These are phyloP conservation scores for Capitulum mitella DNA, from an alignment of 2,888 invertebrate genomes.

Conservation along the genomic window DNA sequence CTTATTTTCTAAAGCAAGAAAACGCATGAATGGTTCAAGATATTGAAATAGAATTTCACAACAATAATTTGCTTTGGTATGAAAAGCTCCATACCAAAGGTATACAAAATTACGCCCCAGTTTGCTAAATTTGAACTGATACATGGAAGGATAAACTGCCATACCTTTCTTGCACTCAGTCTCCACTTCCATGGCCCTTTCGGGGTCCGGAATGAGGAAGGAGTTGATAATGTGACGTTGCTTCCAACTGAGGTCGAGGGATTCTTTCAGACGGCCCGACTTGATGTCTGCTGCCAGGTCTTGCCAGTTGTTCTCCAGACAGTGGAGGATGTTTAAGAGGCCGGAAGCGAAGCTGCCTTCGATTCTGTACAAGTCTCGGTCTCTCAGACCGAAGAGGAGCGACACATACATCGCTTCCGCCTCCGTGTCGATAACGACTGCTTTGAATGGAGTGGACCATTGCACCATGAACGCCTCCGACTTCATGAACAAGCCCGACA, in stretches of 20 bases:
- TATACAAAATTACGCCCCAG: no score
- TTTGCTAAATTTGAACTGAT: no score
- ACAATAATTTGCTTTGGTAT: no score
- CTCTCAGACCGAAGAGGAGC: constrained; percentile 41
- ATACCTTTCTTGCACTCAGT: constrained; percentile 38
- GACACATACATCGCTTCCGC: constrained; percentile 42
- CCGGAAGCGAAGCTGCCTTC: constrained; percentile 43
- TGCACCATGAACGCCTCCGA: background rate
- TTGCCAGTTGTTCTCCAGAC: constrained; percentile 39
- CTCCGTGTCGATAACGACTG: no score
- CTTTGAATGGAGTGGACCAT: background rate
- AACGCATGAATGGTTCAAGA: no score
- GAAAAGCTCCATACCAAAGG: no score
- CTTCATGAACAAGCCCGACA: background rate
- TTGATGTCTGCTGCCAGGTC: constrained; percentile 40
- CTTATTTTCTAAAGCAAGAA: no score
- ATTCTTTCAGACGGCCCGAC: background rate
- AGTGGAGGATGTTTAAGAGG: constrained; percentile 40
- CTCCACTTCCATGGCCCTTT: constrained; percentile 40
- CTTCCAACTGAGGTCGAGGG: background rate
- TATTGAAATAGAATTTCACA: no score
- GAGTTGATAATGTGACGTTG: constrained; percentile 36
- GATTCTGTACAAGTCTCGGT: constrained; percentile 40
- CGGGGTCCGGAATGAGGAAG: constrained; percentile 36
- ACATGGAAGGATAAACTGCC: background rate